Percentiles rank a stretch among this genome's conserved stretches.
phyloP scores from a whole-genome alignment of 1,140 invertebrate genomes.

The Papilio dardanus region DNA sequence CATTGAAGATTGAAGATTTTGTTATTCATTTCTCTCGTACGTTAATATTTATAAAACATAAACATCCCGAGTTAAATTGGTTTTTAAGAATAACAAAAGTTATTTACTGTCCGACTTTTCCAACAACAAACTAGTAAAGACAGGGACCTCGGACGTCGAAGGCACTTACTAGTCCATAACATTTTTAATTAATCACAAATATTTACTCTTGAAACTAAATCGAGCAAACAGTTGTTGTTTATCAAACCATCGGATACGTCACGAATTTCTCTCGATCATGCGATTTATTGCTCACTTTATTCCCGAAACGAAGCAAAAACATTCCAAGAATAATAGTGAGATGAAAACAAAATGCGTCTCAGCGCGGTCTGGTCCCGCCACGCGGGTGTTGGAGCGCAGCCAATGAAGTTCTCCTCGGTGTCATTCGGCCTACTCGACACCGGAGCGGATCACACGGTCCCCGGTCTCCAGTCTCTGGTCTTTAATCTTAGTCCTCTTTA shows the following conservation, averaged over 20 bases:
- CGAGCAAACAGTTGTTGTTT: neutral
- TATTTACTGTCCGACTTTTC: too few relatives aligned
- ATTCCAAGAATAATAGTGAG: slow-evolving; percentile 45
- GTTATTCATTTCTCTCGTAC: neutral
- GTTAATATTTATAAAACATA: neutral
- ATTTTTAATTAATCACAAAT: too few relatives aligned
- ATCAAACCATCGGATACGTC: slow-evolving; percentile 1
- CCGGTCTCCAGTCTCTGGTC: slow-evolving; percentile 4
- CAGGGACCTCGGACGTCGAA: too few relatives aligned
- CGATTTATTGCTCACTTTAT: slow-evolving; percentile 3
- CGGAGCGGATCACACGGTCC: too few relatives aligned
- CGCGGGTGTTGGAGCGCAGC: slow-evolving; percentile 42
- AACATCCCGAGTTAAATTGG: neutral
- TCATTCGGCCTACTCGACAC: slow-evolving; percentile 41
- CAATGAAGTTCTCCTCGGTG: slow-evolving; percentile 38
- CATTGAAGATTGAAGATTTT: neutral
- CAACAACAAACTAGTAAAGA: too few relatives aligned
- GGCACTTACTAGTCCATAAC: too few relatives aligned
- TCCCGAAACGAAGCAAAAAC: slow-evolving; percentile 29
- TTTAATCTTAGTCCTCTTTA: neutral
- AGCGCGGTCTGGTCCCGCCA: slow-evolving; percentile 45
- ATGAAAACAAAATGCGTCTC: slow-evolving; percentile 51
- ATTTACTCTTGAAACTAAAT: neutral
- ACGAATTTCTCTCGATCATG: neutral
- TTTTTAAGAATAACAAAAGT: neutral